Percentiles rank a stretch among this genome's conserved stretches.
phyloP scores from a whole-genome alignment of 2,888 invertebrate genomes.

The Tholera decimalis region DNA sequence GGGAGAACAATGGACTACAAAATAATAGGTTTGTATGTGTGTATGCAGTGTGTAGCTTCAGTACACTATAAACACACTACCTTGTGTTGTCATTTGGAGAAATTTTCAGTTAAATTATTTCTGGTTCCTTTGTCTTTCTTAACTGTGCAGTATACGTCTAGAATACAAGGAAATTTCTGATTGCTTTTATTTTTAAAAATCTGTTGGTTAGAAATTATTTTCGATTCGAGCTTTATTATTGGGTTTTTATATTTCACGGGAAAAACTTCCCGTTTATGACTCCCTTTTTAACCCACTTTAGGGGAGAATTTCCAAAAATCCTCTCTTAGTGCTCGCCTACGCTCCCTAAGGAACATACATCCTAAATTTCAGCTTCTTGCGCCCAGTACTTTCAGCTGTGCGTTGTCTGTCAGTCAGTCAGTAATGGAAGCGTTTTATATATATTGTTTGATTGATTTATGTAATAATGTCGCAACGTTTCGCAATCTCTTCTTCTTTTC shows the following conservation, averaged over 20 bases:
- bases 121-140: slow-evolving; percentile 12
- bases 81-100: slow-evolving; percentile 49
- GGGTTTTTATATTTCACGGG: not conserved
- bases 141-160: not conserved
- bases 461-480: no score
- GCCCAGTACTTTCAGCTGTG: no score
- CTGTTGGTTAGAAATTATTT: not conserved
- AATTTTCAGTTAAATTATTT: slow-evolving; percentile 24
- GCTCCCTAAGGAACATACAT: no score
- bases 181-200: slow-evolving; percentile 7
- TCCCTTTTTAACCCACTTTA: no score
- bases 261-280: no score
- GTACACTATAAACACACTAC: slow-evolving; percentile 3
- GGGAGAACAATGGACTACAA: slow-evolving; percentile 23
- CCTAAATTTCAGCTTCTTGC: no score
- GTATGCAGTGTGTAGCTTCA: not conserved
- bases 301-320: no score
- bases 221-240: not conserved
- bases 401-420: no score
- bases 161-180: slow-evolving; percentile 22
- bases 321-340: no score
- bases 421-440: no score
- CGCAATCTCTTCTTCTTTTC: no score
- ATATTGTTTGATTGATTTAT: no score
- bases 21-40: not conserved